Conservation (phyloP, 2,888 invertebrate species). For the Oligia strigilis region DNA sequence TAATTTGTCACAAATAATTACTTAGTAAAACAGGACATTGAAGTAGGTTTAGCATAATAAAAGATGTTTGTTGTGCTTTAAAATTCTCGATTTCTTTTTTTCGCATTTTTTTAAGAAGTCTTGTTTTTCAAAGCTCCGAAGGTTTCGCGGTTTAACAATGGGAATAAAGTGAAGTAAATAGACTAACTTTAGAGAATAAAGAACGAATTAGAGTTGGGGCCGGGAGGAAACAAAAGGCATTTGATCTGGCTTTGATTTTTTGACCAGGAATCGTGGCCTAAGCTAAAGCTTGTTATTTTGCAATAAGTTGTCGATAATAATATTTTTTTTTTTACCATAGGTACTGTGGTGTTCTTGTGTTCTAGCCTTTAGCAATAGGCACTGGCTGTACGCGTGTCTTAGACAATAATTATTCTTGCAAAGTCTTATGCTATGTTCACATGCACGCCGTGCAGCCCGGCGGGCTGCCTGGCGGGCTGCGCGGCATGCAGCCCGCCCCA, state of each 20-base stretch:
- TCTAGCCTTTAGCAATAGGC: too few relatives aligned
- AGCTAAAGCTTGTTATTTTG: not conserved
- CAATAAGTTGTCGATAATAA: not conserved
- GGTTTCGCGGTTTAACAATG: not conserved
- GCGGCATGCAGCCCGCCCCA: too few relatives aligned
- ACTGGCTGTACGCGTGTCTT: too few relatives aligned
- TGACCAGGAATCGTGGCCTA: not conserved
- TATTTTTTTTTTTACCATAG: too few relatives aligned
- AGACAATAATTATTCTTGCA: too few relatives aligned
- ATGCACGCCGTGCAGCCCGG: too few relatives aligned
- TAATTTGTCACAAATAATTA: constrained; percentile 3
- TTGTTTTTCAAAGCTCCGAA: not conserved
- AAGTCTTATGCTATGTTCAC: too few relatives aligned
- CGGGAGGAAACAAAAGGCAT: too few relatives aligned
- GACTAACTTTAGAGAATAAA: not conserved
- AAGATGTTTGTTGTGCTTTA: constrained; percentile 1
- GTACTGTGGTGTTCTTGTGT: too few relatives aligned
- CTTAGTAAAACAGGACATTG: constrained; percentile 1
- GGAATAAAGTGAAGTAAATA: not conserved
- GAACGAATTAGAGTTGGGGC: not conserved
- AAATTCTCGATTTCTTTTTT: not conserved
- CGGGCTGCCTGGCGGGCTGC: too few relatives aligned
- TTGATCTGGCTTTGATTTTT: not conserved
- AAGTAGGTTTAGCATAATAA: not conserved
- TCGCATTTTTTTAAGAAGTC: not conserved